These are phyloP conservation scores for Elmis aenea DNA, from an alignment of 2,888 invertebrate genomes.

Conservation along the genomic window DNA sequence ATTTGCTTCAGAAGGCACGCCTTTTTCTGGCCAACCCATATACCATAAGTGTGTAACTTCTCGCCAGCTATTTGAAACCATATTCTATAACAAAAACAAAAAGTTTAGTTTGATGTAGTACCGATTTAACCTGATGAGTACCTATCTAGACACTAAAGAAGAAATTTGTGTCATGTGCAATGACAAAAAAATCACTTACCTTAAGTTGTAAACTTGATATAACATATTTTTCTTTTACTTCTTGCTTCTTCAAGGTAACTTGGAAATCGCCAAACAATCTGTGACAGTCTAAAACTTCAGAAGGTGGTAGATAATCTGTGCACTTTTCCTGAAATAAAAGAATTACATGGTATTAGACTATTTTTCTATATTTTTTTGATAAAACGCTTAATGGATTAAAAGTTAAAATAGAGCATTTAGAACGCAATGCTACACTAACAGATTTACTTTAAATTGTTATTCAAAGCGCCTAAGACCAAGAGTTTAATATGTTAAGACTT, in stretches of 20 bases:
- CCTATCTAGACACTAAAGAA: not conserved
- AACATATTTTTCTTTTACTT: constrained; percentile 86
- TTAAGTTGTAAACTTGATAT: constrained; percentile 80
- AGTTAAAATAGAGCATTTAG: too few relatives aligned
- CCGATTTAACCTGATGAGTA: not conserved
- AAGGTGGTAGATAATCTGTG: constrained; percentile 86
- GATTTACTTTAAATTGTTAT: not conserved
- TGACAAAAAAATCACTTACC: constrained; percentile 38
- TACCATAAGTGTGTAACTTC: constrained; percentile 92
- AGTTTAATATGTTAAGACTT: constrained; percentile 35
- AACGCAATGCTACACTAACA: too few relatives aligned
- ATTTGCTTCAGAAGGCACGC: constrained; percentile 77
- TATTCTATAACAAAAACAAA: constrained; percentile 55
- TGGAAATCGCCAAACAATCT: constrained; percentile 84
- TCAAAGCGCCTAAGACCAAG: not conserved
- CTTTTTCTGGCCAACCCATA: constrained; percentile 83
- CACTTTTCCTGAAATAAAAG: constrained; percentile 71
- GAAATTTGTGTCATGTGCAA: not conserved
- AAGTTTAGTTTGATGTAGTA: not conserved
- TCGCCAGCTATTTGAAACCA: constrained; percentile 75
- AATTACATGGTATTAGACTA: too few relatives aligned
- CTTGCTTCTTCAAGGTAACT: constrained; percentile 80
- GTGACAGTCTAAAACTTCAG: constrained; percentile 85
- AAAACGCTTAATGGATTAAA: too few relatives aligned
- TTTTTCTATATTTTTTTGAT: too few relatives aligned